Base-by-base conservation (phyloP, 2,888 invertebrate species). In the Conistra vaccinii region DNA sequence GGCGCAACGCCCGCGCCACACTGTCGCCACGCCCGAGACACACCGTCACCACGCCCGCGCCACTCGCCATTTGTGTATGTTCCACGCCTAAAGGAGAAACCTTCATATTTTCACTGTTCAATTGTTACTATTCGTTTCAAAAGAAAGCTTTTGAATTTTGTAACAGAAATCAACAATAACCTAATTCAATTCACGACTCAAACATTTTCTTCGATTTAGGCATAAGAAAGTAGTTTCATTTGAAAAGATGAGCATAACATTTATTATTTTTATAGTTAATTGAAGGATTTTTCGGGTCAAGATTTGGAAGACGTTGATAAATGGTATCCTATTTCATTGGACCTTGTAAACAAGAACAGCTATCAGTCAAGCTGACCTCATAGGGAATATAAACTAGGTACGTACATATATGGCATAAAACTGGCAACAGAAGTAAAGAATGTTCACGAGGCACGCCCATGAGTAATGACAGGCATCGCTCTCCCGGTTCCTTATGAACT, bases 391-490 rank as follows among this genome's bases (percentile, higher is more conserved):
- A 93, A 94, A 93, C 90, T 91, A 91, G 90, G 84, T 80, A 86
- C 69, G 42, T 78, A 83, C 79, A 76, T 85, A 84, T 74, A 80
- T 61, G 66, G 61, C 76, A 82, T 79, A 81, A 83, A 80, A 76
- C 73, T 79, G 81, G 85, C 86, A 78, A 77, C 81, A 81, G 67
- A 91, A 90, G 91, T 90, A 92, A 93, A 92, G 92, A 94, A 92
- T 92, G 89, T 91, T 89, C 91, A 91, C 89, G 83, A 89, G 90
- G 90, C 91, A 90, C 89, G 91, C 88, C 87, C 90, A 89, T 95
- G 95, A 95, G 90, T 95, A 94, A 95, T 95, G 92, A 85, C 84
- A 84, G 89, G 89, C 91, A 94, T 95, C 93, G 89, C 90, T 95
- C 94, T 92, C 86, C 84, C 84, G 87, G 90, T 90, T 93, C 91